Conservation (phyloP, 1,140 invertebrate genomes). For the Cydia amplana region DNA sequence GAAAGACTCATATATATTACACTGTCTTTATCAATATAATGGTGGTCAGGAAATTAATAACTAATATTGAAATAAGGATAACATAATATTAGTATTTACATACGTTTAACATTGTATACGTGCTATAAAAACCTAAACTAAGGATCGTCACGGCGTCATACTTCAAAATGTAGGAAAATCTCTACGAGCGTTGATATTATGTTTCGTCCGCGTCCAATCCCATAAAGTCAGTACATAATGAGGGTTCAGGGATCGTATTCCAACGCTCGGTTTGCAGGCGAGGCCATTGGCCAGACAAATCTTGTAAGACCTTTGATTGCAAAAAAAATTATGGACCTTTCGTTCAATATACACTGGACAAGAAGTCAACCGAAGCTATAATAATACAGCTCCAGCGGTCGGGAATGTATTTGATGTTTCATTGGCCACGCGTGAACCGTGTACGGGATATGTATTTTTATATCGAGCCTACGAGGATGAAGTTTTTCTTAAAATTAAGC, state of each 20-base stretch:
- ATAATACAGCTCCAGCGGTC: not conserved
- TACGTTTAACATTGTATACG: too few species aligned
- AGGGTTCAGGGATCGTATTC: not conserved
- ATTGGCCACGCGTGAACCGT: not conserved
- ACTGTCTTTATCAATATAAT: too few species aligned
- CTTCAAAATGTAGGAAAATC: not conserved
- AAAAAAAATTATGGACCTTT: not conserved
- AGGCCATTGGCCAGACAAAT: not conserved
- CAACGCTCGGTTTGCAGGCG: not conserved
- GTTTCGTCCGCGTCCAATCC: constrained; percentile 7
- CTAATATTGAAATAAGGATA: too few species aligned
- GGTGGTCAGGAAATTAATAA: too few species aligned
- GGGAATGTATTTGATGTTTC: not conserved
- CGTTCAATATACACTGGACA: not conserved
- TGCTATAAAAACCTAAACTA: not conserved
- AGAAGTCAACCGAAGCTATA: not conserved
- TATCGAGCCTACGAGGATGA: not conserved
- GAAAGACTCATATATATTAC: too few species aligned
- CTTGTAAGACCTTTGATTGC: not conserved
- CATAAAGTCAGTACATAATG: constrained; percentile 2
- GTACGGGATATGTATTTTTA: not conserved
- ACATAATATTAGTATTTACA: too few species aligned
- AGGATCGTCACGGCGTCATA: not conserved
- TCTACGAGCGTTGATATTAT: not conserved
- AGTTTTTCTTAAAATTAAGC: not conserved